Evolutionary conservation across 2,113 vertebrate genomes (phyloP).

Genomic region (Choloepus hoffmanni): DNA sequence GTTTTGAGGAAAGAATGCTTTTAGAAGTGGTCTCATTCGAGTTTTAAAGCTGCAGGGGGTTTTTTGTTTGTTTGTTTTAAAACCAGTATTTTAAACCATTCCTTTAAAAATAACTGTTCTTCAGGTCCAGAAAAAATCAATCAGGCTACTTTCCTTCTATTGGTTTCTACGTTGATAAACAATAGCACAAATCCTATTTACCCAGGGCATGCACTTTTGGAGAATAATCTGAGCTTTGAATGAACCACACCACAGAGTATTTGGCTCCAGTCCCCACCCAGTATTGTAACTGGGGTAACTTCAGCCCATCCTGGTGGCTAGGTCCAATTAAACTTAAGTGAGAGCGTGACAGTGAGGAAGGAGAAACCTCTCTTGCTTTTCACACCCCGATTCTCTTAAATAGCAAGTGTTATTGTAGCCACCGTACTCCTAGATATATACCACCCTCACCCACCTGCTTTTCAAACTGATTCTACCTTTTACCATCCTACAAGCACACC

Average conservation of each 20-base stretch:
- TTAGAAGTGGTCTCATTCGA: constrained; percentile 10
- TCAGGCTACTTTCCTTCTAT: neutral
- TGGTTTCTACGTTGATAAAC: neutral
- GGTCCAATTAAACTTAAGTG: neutral
- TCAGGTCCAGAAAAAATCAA: constrained; percentile 21
- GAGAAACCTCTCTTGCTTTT: neutral
- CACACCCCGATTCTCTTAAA: neutral
- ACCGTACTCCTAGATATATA: too few species aligned
- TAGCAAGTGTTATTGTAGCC: too few species aligned
- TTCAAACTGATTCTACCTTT: neutral
- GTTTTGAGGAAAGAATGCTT: constrained; percentile 59
- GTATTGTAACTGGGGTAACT: neutral
- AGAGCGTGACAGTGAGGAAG: neutral
- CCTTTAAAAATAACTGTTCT: neutral
- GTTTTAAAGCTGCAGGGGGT: neutral
- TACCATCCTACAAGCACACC: neutral
- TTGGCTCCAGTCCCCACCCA: neutral
- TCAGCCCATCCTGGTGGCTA: neutral
- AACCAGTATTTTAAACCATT: neutral
- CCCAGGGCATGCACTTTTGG: neutral
- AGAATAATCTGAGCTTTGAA: neutral
- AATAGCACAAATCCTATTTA: neutral
- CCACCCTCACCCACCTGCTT: neutral
- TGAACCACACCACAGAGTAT: neutral
- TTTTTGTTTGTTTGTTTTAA: neutral